Base-by-base conservation (phyloP, 2,888 invertebrate genomes). In the Cephus rjabovi region DNA sequence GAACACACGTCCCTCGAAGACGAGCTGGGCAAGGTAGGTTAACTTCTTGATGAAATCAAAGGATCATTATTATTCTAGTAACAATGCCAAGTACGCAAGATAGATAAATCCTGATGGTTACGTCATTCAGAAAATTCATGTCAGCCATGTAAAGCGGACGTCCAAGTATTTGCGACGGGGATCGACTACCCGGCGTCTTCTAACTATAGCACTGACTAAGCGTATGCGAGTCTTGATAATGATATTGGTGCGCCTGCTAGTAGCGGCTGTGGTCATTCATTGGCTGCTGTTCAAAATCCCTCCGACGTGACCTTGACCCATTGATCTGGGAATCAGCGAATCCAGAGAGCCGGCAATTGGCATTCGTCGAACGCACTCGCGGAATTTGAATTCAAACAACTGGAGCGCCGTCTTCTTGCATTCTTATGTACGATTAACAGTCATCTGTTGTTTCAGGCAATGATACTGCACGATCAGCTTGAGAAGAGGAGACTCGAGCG, bases 1-100 rank as follows among this genome's bases (percentile, higher is more conserved):
- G 92, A 92, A 79, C 91, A 89, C 81, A 87, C 89, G 23, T 89
- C 90, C 69, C 85, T 91, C 34, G 91, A 90, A 80, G 91, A 91
- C 79, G 91, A 91, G 78, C 85, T 91, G 74, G 90, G 90, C 84
- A 90, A 91, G 88, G 90, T 90, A 80, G 76, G 79, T 34, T 12
- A 33, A 9, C 15, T 56, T 9, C 23, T 9, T 23, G 23, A 23
- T 2, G 23, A 23, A 23, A 23, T 23, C 15, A 9, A 23, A 23
- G 23, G 2, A 56, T 56, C 56, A 56, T 56, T 23, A 56, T 23
- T 23, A 15, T 23, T 23, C 23, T 23, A 23, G 56, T 56, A 56
- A 56, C 56, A 56, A 56, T 56, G 56, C 56, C 56, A 56, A 56
- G 56, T 23, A 56, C 9, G 23, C 56, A 23, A 56, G 9, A 23